phyloP scores from a whole-genome alignment of 2,888 invertebrate species.

The Orgyia antiqua region DNA sequence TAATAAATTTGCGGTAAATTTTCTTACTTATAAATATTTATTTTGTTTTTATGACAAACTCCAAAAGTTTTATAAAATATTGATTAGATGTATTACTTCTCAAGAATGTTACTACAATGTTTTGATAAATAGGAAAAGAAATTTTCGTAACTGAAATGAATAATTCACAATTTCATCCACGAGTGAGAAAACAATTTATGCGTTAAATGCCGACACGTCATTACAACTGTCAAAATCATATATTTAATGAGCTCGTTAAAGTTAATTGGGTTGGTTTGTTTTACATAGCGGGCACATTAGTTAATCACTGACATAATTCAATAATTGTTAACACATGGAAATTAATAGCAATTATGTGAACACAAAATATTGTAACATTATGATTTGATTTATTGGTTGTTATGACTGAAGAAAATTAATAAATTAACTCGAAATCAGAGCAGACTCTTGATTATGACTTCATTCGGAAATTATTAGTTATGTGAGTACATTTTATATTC shows the following conservation, averaged over 20 bases:
- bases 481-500: too few relatives aligned
- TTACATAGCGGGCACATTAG: conserved; percentile 20
- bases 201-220: conserved; percentile 12
- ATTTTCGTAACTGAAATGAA: not conserved
- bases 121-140: not conserved
- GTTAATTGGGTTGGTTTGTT: conserved; percentile 19
- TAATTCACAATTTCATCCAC: conserved; percentile 2
- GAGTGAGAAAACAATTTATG: conserved; percentile 10
- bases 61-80: too few relatives aligned
- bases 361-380: conserved; percentile 2
- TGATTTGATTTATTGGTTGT: not conserved
- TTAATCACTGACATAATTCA: conserved; percentile 13
- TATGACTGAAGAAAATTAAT: not conserved
- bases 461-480: too few relatives aligned
- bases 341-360: conserved; percentile 12
- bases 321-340: conserved; percentile 11
- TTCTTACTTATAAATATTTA: too few relatives aligned
- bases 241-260: conserved; percentile 18
- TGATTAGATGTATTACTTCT: too few relatives aligned
- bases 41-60: too few relatives aligned
- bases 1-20: not conserved
- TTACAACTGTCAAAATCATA: conserved; percentile 17
- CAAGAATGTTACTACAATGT: conserved; percentile 2
- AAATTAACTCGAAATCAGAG: not conserved
- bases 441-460: too few relatives aligned